These are phyloP conservation scores for Borostomias antarcticus DNA, from an alignment of 2,797 vertebrate species.

Conservation along the genomic window DNA sequence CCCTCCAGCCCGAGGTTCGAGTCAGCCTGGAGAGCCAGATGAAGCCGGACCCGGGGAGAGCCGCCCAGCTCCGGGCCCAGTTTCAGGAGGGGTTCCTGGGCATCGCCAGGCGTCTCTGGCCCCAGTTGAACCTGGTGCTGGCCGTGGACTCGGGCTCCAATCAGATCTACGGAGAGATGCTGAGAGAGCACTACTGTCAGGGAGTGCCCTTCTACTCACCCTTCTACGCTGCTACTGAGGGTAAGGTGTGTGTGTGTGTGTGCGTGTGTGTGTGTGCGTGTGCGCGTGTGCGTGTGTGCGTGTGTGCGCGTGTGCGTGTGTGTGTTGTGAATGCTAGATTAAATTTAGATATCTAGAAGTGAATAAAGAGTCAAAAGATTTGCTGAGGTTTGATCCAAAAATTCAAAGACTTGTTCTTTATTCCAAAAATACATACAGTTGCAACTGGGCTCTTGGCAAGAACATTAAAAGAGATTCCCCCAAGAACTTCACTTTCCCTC, in stretches of 20 bases:
- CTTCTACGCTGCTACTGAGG: constrained; percentile 84
- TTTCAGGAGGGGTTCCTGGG: constrained; percentile 78
- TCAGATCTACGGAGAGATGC: constrained; percentile 81
- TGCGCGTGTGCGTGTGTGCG: constrained; percentile 12
- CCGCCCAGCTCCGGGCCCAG: constrained; percentile 70
- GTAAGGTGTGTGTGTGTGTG: constrained; percentile 54
- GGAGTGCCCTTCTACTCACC: constrained; percentile 90
- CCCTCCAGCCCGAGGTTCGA: constrained; percentile 66
- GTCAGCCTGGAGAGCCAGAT: constrained; percentile 69
- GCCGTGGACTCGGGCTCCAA: constrained; percentile 81
- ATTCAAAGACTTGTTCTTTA: too few relatives aligned
- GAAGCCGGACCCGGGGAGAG: constrained; percentile 74
- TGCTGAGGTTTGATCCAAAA: neutral
- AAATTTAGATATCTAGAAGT: too few relatives aligned
- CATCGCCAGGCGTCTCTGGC: constrained; percentile 85
- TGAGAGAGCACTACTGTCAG: constrained; percentile 79
- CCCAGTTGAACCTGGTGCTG: constrained; percentile 83
- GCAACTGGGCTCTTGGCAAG: too few relatives aligned
- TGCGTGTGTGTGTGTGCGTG: neutral
- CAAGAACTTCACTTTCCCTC: too few relatives aligned
- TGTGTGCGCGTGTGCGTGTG: neutral
- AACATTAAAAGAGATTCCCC: too few relatives aligned
- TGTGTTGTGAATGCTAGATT: too few relatives aligned
- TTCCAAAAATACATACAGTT: too few relatives aligned
- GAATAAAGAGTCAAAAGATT: too few relatives aligned